Conservation (phyloP, 2,888 invertebrate species). For the Andrena haemorrhoa region DNA sequence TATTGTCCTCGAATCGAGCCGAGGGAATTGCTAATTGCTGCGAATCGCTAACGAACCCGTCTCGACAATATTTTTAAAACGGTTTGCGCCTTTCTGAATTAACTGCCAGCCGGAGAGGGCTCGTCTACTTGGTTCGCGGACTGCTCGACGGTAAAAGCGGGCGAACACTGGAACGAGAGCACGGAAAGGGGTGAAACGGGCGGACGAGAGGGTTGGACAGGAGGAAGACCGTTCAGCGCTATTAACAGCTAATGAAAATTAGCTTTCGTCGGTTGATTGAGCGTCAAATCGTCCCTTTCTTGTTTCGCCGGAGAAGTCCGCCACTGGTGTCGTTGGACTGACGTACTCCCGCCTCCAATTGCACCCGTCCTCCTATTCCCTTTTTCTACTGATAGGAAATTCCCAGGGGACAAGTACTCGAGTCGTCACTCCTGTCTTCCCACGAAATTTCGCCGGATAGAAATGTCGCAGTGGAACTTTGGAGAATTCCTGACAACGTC, state of each 20-base stretch:
- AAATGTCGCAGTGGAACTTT: not conserved
- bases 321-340: conserved; percentile 79
- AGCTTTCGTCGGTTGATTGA: conserved; percentile 84
- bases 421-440: not conserved
- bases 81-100: conserved; percentile 45
- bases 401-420: conserved; percentile 49
- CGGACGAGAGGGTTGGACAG: conserved; percentile 57
- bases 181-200: conserved; percentile 50
- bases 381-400: conserved; percentile 49
- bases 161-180: conserved; percentile 27
- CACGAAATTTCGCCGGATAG: not conserved
- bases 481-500: not conserved
- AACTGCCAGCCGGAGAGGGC: conserved; percentile 46
- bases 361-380: conserved; percentile 16
- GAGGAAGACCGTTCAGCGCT: conserved; percentile 71
- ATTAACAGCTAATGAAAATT: conserved; percentile 85
- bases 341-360: conserved; percentile 70
- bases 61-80: conserved; percentile 51
- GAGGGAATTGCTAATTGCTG: conserved; percentile 30
- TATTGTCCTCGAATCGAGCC: not conserved
- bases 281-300: conserved; percentile 84
- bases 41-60: conserved; percentile 28
- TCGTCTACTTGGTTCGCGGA: conserved; percentile 53
- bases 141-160: conserved; percentile 49
- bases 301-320: conserved; percentile 79